Evolutionary conservation across 2,113 vertebrate species (phyloP).

Genomic region (Blennius ocellaris): DNA sequence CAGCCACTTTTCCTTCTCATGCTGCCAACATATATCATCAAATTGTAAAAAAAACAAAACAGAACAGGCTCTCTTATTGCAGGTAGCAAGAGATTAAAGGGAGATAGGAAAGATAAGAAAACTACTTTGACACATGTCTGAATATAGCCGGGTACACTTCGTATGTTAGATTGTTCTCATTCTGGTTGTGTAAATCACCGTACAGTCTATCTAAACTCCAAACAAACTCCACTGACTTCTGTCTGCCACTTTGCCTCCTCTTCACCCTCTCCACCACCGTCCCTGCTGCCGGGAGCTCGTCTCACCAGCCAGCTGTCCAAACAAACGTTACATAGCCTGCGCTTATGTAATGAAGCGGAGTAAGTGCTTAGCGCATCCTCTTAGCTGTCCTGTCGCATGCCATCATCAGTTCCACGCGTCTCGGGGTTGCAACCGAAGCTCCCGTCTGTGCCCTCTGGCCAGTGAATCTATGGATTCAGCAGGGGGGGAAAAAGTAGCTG

Average conservation of each 20-base stretch:
- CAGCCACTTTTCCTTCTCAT: no score
- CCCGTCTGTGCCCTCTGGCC: neutral
- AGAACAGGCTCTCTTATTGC: no score
- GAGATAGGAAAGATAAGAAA: no score
- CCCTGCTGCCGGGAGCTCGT: constrained; percentile 42
- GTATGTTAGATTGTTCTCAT: neutral
- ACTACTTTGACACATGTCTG: neutral
- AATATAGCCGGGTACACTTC: neutral
- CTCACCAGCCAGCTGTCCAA: constrained; percentile 77
- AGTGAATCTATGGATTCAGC: constrained; percentile 1
- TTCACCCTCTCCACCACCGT: constrained; percentile 19
- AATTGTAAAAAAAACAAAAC: no score
- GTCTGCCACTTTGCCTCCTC: constrained; percentile 12
- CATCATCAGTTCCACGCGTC: constrained; percentile 29
- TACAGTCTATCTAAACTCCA: neutral
- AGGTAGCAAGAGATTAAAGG: no score
- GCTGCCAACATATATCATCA: no score
- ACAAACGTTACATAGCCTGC: constrained; percentile 67
- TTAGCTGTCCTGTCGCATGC: constrained; percentile 38
- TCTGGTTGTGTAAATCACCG: neutral
- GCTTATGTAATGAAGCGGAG: constrained; percentile 72
- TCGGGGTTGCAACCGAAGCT: neutral
- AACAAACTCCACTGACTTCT: constrained; percentile 18
- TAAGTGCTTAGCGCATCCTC: constrained; percentile 60
- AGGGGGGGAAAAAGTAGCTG: neutral